Evolutionary conservation across 2,113 vertebrate genomes (phyloP).

Genomic region (Microcebus tavaratra): DNA sequence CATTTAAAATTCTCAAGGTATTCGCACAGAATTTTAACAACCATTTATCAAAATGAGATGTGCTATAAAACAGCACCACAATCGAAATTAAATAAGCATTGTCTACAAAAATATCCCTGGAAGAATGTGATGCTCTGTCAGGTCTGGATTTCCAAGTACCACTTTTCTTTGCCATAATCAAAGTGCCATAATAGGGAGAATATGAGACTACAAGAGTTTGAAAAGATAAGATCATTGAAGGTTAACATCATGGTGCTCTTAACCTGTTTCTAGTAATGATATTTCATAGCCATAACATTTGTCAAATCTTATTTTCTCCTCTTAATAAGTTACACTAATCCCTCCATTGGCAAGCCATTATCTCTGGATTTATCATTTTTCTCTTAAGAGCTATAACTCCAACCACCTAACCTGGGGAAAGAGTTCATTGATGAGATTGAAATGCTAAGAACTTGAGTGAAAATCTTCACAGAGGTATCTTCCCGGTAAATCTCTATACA

Average conservation of each 20-base stretch:
- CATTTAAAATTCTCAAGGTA: neutral
- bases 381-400: neutral
- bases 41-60: neutral
- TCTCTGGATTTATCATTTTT: neutral
- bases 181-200: neutral
- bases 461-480: neutral
- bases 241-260: neutral
- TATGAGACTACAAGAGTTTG: neutral
- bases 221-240: neutral
- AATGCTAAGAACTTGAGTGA: neutral
- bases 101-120: neutral
- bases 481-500: neutral
- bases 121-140: accelerated
- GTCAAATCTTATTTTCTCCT: neutral
- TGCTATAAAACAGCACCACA: neutral
- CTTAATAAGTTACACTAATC: neutral
- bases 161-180: neutral
- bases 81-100: neutral
- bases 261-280: neutral
- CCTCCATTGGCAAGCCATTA: neutral
- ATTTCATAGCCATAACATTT: neutral
- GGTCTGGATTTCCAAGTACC: neutral
- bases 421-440: neutral
- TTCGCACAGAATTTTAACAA: neutral
- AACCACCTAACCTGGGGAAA: neutral